These are phyloP conservation scores for Psammodynastes pulverulentus DNA, from an alignment of 2,113 vertebrate species.

Conservation along the genomic window DNA sequence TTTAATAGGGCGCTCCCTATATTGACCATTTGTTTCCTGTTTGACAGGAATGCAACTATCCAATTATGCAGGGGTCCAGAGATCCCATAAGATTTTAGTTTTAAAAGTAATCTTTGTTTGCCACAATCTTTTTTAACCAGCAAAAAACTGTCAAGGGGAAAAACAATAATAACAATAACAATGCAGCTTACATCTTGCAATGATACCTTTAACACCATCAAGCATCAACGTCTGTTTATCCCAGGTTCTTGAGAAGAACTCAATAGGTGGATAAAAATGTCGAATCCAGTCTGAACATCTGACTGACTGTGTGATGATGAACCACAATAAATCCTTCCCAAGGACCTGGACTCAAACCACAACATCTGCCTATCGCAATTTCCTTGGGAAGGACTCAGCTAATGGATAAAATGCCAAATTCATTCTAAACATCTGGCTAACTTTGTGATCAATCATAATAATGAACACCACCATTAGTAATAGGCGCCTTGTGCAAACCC, in stretches of 20 bases:
- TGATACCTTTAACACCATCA: neutral
- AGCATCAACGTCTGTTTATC: neutral
- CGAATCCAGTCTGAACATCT: neutral
- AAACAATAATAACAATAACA: constrained; percentile 38
- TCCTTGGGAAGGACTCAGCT: neutral
- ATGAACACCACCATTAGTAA: constrained; percentile 17
- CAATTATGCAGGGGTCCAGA: too few relatives aligned
- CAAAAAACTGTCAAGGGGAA: constrained; percentile 18
- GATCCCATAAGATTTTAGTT: too few relatives aligned
- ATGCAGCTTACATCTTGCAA: neutral
- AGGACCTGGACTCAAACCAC: neutral
- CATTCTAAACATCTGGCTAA: neutral
- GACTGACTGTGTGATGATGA: neutral
- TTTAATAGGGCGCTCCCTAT: too few relatives aligned
- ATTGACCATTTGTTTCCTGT: too few relatives aligned
- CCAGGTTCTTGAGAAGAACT: neutral
- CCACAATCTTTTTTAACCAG: neutral
- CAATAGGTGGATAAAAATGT: neutral
- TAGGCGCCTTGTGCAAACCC: neutral
- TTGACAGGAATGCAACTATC: too few relatives aligned
- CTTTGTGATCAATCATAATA: neutral
- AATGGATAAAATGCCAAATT: neutral
- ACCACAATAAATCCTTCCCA: neutral
- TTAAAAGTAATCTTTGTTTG: too few relatives aligned
- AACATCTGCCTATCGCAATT: neutral